A percentile compares a stretch with the other conserved stretches of the same genome.
These are phyloP conservation scores for Sylvilagus bachmani DNA, from an alignment of 2,113 vertebrate species.

Conservation along the genomic window DNA sequence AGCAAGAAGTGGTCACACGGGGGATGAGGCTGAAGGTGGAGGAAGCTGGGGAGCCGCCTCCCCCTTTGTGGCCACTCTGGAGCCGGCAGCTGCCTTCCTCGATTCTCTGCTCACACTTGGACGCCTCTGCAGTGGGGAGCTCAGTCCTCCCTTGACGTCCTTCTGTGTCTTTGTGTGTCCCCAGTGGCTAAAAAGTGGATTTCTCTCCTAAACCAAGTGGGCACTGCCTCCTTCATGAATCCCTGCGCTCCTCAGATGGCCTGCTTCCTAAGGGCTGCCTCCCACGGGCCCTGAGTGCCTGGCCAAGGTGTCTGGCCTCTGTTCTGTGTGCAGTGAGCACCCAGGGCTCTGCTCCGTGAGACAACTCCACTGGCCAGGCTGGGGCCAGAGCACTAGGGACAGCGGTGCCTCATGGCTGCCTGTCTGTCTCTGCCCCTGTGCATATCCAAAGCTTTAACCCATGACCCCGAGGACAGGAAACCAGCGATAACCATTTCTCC, in stretches of 20 bases:
- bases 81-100: background rate
- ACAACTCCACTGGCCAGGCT: too few species aligned
- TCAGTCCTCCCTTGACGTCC: background rate
- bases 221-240: background rate
- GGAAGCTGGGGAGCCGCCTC: background rate
- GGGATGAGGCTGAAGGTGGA: accelerated
- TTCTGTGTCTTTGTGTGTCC: background rate
- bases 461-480: background rate
- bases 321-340: background rate
- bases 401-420: background rate
- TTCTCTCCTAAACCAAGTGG: slow-evolving; percentile 27
- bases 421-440: background rate
- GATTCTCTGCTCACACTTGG: background rate
- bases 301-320: background rate
- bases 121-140: background rate
- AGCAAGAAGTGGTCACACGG: background rate
- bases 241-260: background rate
- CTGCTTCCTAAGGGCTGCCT: background rate
- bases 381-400: background rate
- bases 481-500: background rate
- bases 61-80: background rate
- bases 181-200: background rate
- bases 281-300: background rate
- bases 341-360: background rate
- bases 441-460: background rate